These are phyloP conservation scores for Microchrysa polita DNA, from an alignment of 2,888 invertebrate genomes.

Conservation along the genomic window DNA sequence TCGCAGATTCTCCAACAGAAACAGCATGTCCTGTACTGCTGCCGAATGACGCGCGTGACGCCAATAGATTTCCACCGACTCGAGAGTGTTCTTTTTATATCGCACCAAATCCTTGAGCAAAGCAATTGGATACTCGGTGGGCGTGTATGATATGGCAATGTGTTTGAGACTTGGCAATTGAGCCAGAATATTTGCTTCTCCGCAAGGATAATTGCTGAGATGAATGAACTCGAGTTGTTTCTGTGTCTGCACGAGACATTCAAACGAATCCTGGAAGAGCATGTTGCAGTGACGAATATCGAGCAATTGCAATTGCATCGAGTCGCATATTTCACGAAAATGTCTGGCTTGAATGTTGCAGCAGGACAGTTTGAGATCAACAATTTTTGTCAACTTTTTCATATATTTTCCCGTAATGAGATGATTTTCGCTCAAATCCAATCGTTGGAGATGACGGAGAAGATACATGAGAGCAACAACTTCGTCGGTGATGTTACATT, in stretches of 20 bases:
- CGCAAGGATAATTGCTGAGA: not conserved
- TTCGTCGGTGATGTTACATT: slow-evolving; percentile 6
- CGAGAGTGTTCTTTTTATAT: not conserved
- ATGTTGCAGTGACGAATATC: not conserved
- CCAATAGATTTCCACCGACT: slow-evolving; percentile 11
- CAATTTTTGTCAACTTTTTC: not conserved
- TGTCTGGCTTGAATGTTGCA: not conserved
- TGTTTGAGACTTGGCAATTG: slow-evolving; percentile 14
- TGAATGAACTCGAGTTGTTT: not conserved
- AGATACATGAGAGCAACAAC: not conserved
- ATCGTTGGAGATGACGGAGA: not conserved
- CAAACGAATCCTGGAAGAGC: slow-evolving; percentile 6
- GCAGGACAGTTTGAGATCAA: not conserved
- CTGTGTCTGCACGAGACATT: slow-evolving; percentile 7
- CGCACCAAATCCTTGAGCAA: not conserved
- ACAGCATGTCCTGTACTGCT: not conserved
- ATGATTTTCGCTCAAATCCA: not conserved
- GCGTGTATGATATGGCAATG: not conserved
- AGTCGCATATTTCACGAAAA: slow-evolving; percentile 19
- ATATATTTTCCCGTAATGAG: slow-evolving; percentile 15
- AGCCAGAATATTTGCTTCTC: not conserved
- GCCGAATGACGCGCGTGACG: not conserved
- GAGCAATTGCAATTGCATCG: not conserved
- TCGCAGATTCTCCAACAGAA: not conserved
- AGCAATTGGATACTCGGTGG: not conserved